Evolutionary conservation across 2,888 invertebrate species (phyloP), one percentile per base, ranked within the genome.

Genomic region (Chaetogeoica ovagalla): DNA sequence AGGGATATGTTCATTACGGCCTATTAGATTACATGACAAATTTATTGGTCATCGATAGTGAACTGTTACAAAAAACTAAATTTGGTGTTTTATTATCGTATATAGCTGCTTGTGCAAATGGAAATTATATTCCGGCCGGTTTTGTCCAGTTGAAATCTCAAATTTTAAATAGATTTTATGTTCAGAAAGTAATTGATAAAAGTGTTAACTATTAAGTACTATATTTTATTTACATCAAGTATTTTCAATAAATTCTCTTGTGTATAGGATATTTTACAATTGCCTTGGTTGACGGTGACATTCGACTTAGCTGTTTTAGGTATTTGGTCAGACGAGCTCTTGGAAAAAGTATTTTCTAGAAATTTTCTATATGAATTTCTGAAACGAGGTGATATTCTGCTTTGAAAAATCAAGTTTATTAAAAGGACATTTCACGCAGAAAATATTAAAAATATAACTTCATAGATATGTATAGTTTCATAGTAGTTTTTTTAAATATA

Each of bases 301-400:
- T 83, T 90, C 0, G 88, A 90, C 82, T 85, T 92, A 77, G 88
- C 90, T 2, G 87, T 90, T 0, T 85, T 93, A 19, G 89, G 90
- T 62, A 87, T 88, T 83, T 92, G 89, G 83, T 88, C 89, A 65
- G 87, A 89, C 23, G 87, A 86, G 60, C 83, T 92, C 1, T 84
- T 92, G 0, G 84, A 85, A 1, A 87, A 86, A 82, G 86, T 90
- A 21, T 90, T 92, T 82, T 71, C 82, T 15, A 73, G 69, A 39
- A 4, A 69, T 52, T 82, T 82, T 73, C 52, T 82, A 13, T 65
- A 66, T 30, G 37, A 60, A 59, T 76, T 76, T 15, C 52, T 82
- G 5, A 59, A 76, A 6, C 70, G 81, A 75, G 55, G 81, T 82
- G 57, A 81, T 59, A 37, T 37, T 17, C 17, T 37, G 30, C 7